Evolutionary conservation across 2,797 vertebrate species (phyloP).

Genomic region (Scolopax bukidnonensis): DNA sequence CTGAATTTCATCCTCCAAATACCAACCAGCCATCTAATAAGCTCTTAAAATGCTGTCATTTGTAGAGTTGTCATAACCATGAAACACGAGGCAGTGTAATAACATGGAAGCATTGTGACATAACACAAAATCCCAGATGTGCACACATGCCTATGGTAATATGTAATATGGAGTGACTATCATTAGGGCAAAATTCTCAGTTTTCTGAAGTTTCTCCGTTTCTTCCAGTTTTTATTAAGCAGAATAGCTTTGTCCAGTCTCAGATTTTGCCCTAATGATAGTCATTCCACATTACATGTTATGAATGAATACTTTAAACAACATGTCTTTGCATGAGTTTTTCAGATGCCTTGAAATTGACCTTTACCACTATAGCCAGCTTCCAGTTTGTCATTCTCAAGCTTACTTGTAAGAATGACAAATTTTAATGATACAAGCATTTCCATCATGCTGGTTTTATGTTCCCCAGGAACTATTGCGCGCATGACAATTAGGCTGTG

Average conservation of each 20-base stretch:
- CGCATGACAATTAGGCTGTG: neutral
- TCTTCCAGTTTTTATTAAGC: neutral
- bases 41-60: accelerated
- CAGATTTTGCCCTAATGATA: neutral
- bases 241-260: neutral
- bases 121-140: neutral
- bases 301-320: neutral
- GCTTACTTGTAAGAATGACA: neutral
- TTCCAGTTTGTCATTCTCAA: neutral
- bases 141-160: neutral
- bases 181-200: no score
- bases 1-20: neutral
- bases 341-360: neutral
- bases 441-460: neutral
- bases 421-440: neutral
- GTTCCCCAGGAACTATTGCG: neutral
- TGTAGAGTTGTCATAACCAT: neutral
- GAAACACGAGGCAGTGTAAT: neutral
- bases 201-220: neutral
- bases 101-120: neutral
- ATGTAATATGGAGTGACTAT: no score
- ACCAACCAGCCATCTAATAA: neutral
- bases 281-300: neutral
- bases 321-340: neutral
- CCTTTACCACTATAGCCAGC: neutral